Base-by-base conservation (phyloP, 2,888 invertebrate species). In the Tinea pellionella region DNA sequence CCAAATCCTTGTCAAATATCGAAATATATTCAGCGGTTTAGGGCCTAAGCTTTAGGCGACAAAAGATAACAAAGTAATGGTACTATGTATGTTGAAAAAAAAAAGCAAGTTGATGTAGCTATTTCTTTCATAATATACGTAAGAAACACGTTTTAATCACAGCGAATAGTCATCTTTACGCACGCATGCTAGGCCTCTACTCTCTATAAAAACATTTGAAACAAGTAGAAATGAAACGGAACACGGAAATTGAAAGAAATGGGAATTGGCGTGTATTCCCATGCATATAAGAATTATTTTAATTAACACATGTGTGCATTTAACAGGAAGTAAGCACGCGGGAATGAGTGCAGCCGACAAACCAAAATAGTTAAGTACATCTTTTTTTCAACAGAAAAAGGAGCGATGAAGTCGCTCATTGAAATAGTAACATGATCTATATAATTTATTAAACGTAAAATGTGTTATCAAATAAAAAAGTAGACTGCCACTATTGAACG, bases 311-410 rank as follows among this genome's bases (percentile, higher is more conserved):
- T 47, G 47, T 47, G 47, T 47, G 47, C 15, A 47, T 16, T 16
- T 16, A 16, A 47, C 15, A 13, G 47, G 47, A 47, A 47, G 47
- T 47, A 47, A 47, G 9, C 12, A 47, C 47, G 47, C 47, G 15
- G 47, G 47, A 47, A 12, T 15, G 47, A 47, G 47, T 47, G 47
- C 47, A 47, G n/a, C 41, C 41, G 41, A 41, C n/a, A 37, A 47
- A 47, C 47, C 15, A 15, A 47, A 47, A 16, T 47, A 24, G 6
- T 24, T 24, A 47, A 47, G 47, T 47, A 16, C 13, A 47, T 47
- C 9, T n/a, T 16, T 16, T 37, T 37, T 37, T 37, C n/a, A 47
- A 2, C 2, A 47, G 47, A 47, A 47, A 16, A 16, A 16, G 8
- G 47, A 15, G 13, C 47, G 13, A 47, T 15, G n/a, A 15, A n/a